Percentiles rank a stretch among this genome's conserved stretches.
phyloP scores from a whole-genome alignment of 2,888 invertebrate genomes.

The Pachymerium ferrugineum region DNA sequence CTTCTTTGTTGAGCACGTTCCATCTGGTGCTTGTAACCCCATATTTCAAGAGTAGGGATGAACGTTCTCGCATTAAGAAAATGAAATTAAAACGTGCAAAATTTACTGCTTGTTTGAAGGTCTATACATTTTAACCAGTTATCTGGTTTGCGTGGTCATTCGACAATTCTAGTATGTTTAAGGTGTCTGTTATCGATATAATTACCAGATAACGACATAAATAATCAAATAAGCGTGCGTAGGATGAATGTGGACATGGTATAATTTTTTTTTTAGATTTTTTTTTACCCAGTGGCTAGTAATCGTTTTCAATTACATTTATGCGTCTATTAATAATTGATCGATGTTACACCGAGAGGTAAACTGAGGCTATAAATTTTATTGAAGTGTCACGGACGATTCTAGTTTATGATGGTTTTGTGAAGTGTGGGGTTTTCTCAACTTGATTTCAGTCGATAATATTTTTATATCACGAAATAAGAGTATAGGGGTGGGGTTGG shows the following conservation, averaged over 20 bases:
- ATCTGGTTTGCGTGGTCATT: slow-evolving; percentile 4
- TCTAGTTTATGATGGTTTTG: neutral
- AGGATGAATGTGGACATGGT: neutral
- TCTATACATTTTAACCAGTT: slow-evolving; percentile 17
- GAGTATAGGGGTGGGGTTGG: slow-evolving; percentile 19
- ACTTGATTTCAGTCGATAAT: slow-evolving; percentile 16
- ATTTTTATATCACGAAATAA: slow-evolving; percentile 23
- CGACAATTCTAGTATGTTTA: neutral
- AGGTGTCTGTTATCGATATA: slow-evolving; percentile 10
- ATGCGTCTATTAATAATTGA: neutral
- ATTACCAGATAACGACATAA: neutral
- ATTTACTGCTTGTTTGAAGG: slow-evolving; percentile 25
- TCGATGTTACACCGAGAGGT: neutral
- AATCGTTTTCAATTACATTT: neutral
- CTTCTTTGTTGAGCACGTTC: slow-evolving; percentile 27
- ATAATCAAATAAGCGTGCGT: neutral
- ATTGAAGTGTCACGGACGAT: neutral
- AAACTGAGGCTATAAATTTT: slow-evolving; percentile 5
- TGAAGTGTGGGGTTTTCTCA: neutral
- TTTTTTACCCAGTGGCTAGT: too few relatives aligned
- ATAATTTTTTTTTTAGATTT: neutral
- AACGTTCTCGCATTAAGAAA: slow-evolving; percentile 27
- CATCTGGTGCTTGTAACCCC: slow-evolving; percentile 10
- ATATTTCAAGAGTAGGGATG: slow-evolving; percentile 22
- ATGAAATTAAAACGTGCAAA: slow-evolving; percentile 22